Percentiles rank a stretch among this genome's conserved stretches.
Evolutionary conservation across 2,113 vertebrate species (phyloP).

Genomic region (Labeo rohita): DNA sequence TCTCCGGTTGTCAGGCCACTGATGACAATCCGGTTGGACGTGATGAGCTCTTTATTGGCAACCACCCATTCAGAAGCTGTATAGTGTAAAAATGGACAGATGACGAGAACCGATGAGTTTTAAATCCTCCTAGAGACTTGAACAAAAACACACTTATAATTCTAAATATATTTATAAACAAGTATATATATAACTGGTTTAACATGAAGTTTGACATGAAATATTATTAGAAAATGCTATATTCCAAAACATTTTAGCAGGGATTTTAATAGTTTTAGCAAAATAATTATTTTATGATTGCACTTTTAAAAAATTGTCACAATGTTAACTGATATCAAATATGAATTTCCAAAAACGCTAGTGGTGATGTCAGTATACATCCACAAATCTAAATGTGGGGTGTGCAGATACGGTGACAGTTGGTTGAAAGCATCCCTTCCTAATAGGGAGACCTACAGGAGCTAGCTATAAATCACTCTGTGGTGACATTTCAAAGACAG

Average conservation of each 20-base stretch:
- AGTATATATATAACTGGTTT: not conserved
- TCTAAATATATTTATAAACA: not conserved
- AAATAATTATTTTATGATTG: no score
- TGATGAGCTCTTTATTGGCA: slow-evolving; percentile 77
- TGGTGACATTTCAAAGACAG: slow-evolving; percentile 70
- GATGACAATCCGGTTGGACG: slow-evolving; percentile 77
- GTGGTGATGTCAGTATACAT: slow-evolving; percentile 59
- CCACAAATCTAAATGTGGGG: slow-evolving; percentile 70
- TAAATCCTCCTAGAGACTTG: not conserved
- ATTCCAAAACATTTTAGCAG: not conserved
- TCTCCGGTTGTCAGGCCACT: slow-evolving; percentile 78
- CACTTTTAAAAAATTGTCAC: no score
- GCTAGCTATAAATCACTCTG: slow-evolving; percentile 64
- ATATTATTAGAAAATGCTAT: not conserved
- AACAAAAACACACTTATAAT: not conserved
- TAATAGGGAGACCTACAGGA: slow-evolving; percentile 63
- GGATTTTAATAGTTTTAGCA: not conserved
- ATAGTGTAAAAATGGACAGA: not conserved
- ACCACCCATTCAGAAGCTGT: slow-evolving; percentile 84
- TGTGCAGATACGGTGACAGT: slow-evolving; percentile 66
- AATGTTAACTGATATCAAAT: not conserved
- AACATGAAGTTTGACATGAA: no score
- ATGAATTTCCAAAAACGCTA: not conserved
- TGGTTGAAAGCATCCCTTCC: slow-evolving; percentile 63
- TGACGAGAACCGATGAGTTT: not conserved